Conservation (phyloP, 2,888 invertebrate species). For the Cryptosula pallasiana region DNA sequence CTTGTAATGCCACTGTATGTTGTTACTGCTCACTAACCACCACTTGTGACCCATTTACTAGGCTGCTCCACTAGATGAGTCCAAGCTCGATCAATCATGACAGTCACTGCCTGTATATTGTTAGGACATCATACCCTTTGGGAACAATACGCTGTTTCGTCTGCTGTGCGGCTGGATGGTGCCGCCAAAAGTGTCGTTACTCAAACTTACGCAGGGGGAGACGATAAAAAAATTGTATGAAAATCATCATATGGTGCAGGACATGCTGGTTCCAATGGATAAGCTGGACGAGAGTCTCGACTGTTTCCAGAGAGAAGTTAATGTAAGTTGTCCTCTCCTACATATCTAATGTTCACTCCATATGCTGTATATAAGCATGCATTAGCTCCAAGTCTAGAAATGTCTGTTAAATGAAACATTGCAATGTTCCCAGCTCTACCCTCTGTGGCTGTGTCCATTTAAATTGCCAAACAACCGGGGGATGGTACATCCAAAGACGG, state of each 20-base stretch:
- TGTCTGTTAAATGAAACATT: too few species aligned
- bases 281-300: constrained; percentile 61
- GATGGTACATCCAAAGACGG: constrained; percentile 61
- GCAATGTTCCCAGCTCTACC: constrained; percentile 70
- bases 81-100: too few species aligned
- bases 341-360: too few species aligned
- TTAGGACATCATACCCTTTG: constrained; percentile 77
- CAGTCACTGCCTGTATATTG: too few species aligned
- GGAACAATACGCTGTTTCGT: constrained; percentile 70
- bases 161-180: constrained; percentile 72
- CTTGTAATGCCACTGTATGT: too few species aligned
- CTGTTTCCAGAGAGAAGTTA: constrained; percentile 64
- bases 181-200: constrained; percentile 73
- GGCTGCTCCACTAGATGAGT: too few species aligned
- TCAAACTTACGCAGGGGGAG: constrained; percentile 71
- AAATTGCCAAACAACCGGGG: constrained; percentile 66
- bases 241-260: constrained; percentile 71
- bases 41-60: too few species aligned
- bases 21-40: too few species aligned
- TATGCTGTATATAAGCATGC: too few species aligned
- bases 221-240: constrained; percentile 69
- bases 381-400: too few species aligned
- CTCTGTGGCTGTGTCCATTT: constrained; percentile 78
- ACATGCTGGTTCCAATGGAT: constrained; percentile 71
- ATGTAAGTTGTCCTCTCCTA: too few species aligned